These are phyloP conservation scores for Umimayanthus kanabou DNA, from an alignment of 92 coral and sea anemone genomes.

Conservation along the genomic window DNA sequence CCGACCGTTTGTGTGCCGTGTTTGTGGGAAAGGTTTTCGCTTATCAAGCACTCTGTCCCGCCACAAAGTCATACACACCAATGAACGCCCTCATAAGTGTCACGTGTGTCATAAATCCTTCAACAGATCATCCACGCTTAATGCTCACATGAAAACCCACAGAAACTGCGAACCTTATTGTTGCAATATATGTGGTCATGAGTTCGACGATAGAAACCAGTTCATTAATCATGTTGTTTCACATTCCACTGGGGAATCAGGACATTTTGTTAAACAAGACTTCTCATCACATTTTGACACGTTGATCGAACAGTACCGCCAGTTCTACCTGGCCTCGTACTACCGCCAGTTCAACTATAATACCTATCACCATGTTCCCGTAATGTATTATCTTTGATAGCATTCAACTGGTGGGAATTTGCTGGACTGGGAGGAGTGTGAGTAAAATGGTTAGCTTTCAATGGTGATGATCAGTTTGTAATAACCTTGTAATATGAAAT, in stretches of 20 bases:
- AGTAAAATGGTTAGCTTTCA: neutral
- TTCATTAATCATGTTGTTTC: neutral
- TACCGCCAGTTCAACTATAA: neutral
- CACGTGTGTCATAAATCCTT: slow-evolving; percentile 44
- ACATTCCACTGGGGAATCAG: neutral
- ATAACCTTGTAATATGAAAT: too few species aligned
- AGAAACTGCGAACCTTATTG: neutral
- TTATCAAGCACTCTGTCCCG: slow-evolving; percentile 52
- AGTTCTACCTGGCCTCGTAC: neutral
- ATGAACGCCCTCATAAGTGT: slow-evolving; percentile 46
- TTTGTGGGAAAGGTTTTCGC: slow-evolving; percentile 55
- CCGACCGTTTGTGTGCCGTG: slow-evolving; percentile 42
- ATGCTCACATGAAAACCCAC: slow-evolving; percentile 35
- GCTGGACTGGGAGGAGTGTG: neutral
- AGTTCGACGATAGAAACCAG: slow-evolving; percentile 12
- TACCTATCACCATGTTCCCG: neutral
- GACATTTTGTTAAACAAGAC: neutral
- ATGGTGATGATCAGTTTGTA: neutral
- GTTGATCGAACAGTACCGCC: neutral
- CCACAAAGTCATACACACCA: slow-evolving; percentile 53
- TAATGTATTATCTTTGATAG: neutral
- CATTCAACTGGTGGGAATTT: neutral
- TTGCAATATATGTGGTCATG: neutral
- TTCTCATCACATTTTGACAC: neutral
- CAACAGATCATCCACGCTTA: slow-evolving; percentile 48